Evolutionary conservation across 2,797 vertebrate genomes (phyloP).

Genomic region (Myripristis jacobus): DNA sequence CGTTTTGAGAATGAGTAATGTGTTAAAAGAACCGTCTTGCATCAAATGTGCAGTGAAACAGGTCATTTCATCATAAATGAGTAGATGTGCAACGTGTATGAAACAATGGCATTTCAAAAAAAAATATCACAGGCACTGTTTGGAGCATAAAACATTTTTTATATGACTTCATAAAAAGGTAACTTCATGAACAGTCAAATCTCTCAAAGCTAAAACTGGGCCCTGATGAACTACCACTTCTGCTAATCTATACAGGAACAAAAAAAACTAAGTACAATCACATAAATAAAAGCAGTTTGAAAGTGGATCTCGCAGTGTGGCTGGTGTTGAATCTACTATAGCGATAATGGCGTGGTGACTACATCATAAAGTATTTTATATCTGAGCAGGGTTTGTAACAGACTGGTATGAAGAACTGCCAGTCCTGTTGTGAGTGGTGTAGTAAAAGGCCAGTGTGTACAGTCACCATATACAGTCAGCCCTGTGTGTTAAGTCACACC

Average conservation of each 20-base stretch:
- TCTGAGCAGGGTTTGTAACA: slow-evolving; percentile 67
- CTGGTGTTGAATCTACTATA: slow-evolving; percentile 41
- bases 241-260: slow-evolving; percentile 48
- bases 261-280: slow-evolving; percentile 31
- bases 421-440: slow-evolving; percentile 34
- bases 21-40: slow-evolving; percentile 58
- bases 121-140: slow-evolving; percentile 14
- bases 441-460: slow-evolving; percentile 45
- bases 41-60: not conserved
- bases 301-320: slow-evolving; percentile 23
- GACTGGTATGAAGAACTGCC: slow-evolving; percentile 61
- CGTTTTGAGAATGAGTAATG: slow-evolving; percentile 25
- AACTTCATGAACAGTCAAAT: slow-evolving; percentile 9
- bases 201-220: slow-evolving; percentile 29
- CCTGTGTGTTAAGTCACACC: slow-evolving; percentile 70
- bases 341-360: slow-evolving; percentile 51
- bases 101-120: slow-evolving; percentile 44
- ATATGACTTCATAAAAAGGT: slow-evolving; percentile 25
- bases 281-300: slow-evolving; percentile 69
- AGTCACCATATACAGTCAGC: slow-evolving; percentile 47
- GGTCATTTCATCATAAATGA: slow-evolving; percentile 7
- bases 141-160: slow-evolving; percentile 31
- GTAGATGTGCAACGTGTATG: slow-evolving; percentile 18
- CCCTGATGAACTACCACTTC: slow-evolving; percentile 28
- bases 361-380: slow-evolving; percentile 67